Conservation (phyloP, 2,888 invertebrate genomes). For the Seira ritae region DNA sequence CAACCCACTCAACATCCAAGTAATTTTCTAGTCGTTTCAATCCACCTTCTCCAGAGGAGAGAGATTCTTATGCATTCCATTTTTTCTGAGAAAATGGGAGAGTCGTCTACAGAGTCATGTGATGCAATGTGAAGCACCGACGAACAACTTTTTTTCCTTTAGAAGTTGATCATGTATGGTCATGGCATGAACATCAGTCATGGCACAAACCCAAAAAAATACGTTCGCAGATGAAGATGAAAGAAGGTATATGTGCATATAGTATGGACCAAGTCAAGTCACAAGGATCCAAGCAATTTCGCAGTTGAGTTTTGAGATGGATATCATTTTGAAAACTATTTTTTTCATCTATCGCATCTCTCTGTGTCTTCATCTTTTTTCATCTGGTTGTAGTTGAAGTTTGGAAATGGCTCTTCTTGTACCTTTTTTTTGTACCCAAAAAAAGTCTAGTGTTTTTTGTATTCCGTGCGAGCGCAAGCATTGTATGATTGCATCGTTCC, state of each 20-base stretch:
- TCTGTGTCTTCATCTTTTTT: neutral
- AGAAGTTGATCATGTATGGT: slow-evolving; percentile 48
- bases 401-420: too few species aligned
- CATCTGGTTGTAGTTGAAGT: neutral
- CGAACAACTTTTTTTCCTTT: slow-evolving; percentile 30
- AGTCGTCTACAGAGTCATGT: slow-evolving; percentile 6
- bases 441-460: neutral
- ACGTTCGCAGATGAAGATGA: slow-evolving; percentile 17
- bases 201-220: slow-evolving; percentile 51
- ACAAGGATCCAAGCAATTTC: neutral
- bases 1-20: slow-evolving; percentile 13
- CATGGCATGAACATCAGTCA: slow-evolving; percentile 56
- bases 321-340: slow-evolving; percentile 24
- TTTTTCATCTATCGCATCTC: slow-evolving; percentile 19
- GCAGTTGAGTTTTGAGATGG: slow-evolving; percentile 12
- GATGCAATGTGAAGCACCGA: slow-evolving; percentile 29
- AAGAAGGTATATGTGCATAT: neutral
- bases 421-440: neutral
- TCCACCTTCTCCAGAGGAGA: too few species aligned
- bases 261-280: slow-evolving; percentile 23
- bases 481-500: neutral
- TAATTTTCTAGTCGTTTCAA: slow-evolving; percentile 50
- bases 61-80: slow-evolving; percentile 24
- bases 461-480: neutral
- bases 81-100: slow-evolving; percentile 2